Percentiles rank a stretch among this genome's conserved stretches.
Conservation (phyloP, 2,888 invertebrate genomes). For the Hoplodrina blanda region DNA sequence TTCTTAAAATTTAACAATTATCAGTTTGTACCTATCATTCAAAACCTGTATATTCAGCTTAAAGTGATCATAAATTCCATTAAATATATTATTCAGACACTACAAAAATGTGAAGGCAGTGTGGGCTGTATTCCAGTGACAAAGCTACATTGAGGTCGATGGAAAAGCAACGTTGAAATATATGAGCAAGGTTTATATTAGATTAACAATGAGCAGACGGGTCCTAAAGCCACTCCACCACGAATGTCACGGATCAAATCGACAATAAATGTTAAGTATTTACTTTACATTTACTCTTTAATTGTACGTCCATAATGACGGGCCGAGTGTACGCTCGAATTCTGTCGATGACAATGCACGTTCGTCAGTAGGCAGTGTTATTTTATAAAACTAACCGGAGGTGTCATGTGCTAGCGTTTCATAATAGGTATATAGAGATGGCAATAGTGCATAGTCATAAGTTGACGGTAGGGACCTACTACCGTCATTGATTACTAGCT, state of each 20-base stretch:
- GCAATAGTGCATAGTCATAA: slow-evolving; percentile 60
- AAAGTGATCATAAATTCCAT: slow-evolving; percentile 54
- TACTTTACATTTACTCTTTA: slow-evolving; percentile 88
- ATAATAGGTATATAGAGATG: slow-evolving; percentile 30
- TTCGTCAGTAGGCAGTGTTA: slow-evolving; percentile 79
- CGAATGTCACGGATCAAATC: slow-evolving; percentile 85
- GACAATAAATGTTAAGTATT: slow-evolving; percentile 87
- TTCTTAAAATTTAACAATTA: slow-evolving; percentile 2
- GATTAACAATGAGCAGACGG: slow-evolving; percentile 14
- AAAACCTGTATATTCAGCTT: slow-evolving; percentile 33
- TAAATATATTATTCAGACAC: slow-evolving; percentile 71
- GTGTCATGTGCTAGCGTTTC: slow-evolving; percentile 51
- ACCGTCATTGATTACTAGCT: background rate
- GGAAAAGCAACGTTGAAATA: slow-evolving; percentile 59
- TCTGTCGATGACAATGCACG: slow-evolving; percentile 83
- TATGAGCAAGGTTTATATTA: slow-evolving; percentile 42
- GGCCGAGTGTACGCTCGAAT: slow-evolving; percentile 77
- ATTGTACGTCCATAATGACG: slow-evolving; percentile 80
- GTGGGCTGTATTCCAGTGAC: slow-evolving; percentile 79
- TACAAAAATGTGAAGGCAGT: slow-evolving; percentile 75
- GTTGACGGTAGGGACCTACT: slow-evolving; percentile 9
- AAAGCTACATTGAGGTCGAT: slow-evolving; percentile 66
- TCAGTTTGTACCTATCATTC: slow-evolving; percentile 19
- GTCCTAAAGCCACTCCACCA: slow-evolving; percentile 69
- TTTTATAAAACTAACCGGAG: slow-evolving; percentile 70